phyloP scores from a whole-genome alignment of 2,888 invertebrate species.

The Anthophora plumipes region DNA sequence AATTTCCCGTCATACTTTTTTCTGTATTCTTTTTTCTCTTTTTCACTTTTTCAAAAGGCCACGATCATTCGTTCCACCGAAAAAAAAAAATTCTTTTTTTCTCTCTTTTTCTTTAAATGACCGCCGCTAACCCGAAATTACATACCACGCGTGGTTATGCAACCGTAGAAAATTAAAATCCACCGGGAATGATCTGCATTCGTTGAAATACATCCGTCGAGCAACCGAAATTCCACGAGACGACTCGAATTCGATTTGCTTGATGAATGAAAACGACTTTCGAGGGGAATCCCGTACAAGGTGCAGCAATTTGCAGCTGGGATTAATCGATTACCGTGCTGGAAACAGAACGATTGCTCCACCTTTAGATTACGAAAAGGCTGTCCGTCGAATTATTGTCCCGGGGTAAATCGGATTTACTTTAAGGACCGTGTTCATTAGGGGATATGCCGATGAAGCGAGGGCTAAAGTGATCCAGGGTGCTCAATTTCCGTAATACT shows the following conservation, averaged over 20 bases:
- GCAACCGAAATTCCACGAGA: slow-evolving; percentile 34
- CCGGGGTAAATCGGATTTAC: slow-evolving; percentile 8
- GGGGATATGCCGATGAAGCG: slow-evolving; percentile 12
- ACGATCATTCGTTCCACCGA: slow-evolving; percentile 5
- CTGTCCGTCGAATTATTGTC: slow-evolving; percentile 15
- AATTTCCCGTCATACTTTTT: slow-evolving; percentile 2
- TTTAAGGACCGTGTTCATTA: slow-evolving; percentile 21
- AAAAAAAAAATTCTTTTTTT: too few species aligned
- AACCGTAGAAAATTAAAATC: slow-evolving; percentile 22
- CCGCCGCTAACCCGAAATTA: neutral
- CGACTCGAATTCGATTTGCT: slow-evolving; percentile 35
- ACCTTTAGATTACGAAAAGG: slow-evolving; percentile 27
- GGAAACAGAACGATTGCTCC: slow-evolving; percentile 38
- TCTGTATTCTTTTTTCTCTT: neutral
- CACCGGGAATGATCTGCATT: neutral
- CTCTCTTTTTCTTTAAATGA: too few species aligned
- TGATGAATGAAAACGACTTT: slow-evolving; percentile 50
- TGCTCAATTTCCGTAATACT: neutral
- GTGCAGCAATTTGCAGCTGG: slow-evolving; percentile 39
- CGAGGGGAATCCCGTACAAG: slow-evolving; percentile 43
- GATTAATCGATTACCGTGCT: slow-evolving; percentile 43
- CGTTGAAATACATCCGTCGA: neutral
- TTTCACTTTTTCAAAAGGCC: neutral
- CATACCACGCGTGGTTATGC: neutral
- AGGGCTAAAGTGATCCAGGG: neutral